Conservation (phyloP, 92 coral and sea anemone species). For the Epizoanthus scotinus region DNA sequence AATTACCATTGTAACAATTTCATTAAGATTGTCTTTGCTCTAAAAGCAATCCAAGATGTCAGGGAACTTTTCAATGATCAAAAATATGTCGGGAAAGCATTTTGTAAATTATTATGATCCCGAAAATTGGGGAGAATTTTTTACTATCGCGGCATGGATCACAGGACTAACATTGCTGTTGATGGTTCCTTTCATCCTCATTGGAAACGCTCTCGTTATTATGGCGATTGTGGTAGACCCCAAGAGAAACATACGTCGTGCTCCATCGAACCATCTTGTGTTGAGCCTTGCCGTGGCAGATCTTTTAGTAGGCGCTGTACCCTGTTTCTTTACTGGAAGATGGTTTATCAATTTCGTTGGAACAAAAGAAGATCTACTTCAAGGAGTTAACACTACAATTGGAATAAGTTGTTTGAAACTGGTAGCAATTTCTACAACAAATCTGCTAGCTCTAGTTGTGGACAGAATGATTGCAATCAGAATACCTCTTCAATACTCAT, state of each 20-base stretch:
- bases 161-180: background rate
- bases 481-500: background rate
- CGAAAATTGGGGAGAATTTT: background rate
- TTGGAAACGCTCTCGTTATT: slow-evolving; percentile 1
- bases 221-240: background rate
- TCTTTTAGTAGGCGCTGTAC: background rate
- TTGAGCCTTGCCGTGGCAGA: slow-evolving; percentile 19
- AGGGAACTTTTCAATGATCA: background rate
- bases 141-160: background rate
- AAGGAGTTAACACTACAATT: background rate
- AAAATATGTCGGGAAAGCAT: background rate
- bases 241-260: slow-evolving; percentile 1
- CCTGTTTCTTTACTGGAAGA: background rate
- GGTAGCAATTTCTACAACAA: slow-evolving; percentile 12
- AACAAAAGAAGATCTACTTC: background rate
- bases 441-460: slow-evolving; percentile 1
- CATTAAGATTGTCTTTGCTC: background rate
- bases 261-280: slow-evolving; percentile 13
- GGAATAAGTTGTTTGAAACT: background rate
- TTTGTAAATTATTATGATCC: background rate
- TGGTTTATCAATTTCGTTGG: background rate
- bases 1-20: background rate
- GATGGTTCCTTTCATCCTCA: background rate
- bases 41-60: background rate
- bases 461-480: slow-evolving; percentile 20